phyloP scores from a whole-genome alignment of 2,888 invertebrate genomes.

The Nebria brevicollis region DNA sequence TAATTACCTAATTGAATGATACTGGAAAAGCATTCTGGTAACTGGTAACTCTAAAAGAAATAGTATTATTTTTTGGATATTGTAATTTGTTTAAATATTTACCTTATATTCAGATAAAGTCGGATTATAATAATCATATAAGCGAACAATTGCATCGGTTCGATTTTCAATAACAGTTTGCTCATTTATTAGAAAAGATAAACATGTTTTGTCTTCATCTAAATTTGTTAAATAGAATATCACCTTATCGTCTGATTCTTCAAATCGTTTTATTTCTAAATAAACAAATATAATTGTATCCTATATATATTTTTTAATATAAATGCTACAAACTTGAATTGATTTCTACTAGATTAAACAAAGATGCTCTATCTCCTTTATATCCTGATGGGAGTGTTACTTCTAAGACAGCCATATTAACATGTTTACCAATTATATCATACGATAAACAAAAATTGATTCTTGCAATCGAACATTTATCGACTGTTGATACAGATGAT shows the following conservation, averaged over 20 bases:
- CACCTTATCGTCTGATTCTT: constrained; percentile 64
- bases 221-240: constrained; percentile 67
- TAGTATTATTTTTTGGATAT: constrained; percentile 8
- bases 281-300: constrained; percentile 53
- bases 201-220: constrained; percentile 62
- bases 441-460: constrained; percentile 60
- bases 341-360: constrained; percentile 66
- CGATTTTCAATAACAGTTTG: constrained; percentile 63
- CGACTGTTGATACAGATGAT: constrained; percentile 61
- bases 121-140: constrained; percentile 75
- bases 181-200: constrained; percentile 64
- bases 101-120: constrained; percentile 67
- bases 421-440: constrained; percentile 62
- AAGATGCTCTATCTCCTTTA: constrained; percentile 68
- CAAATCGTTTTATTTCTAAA: constrained; percentile 66
- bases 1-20: background rate
- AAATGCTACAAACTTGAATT: background rate
- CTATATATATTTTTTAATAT: constrained; percentile 57
- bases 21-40: constrained; percentile 2
- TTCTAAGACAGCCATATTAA: constrained; percentile 73
- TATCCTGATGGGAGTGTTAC: constrained; percentile 73
- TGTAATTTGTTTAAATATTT: constrained; percentile 35
- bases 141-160: constrained; percentile 66
- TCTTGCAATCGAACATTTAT: constrained; percentile 63
- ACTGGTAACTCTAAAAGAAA: constrained; percentile 25